Conservation (phyloP, 2,888 invertebrate genomes). For the Cylloceria caligata region DNA sequence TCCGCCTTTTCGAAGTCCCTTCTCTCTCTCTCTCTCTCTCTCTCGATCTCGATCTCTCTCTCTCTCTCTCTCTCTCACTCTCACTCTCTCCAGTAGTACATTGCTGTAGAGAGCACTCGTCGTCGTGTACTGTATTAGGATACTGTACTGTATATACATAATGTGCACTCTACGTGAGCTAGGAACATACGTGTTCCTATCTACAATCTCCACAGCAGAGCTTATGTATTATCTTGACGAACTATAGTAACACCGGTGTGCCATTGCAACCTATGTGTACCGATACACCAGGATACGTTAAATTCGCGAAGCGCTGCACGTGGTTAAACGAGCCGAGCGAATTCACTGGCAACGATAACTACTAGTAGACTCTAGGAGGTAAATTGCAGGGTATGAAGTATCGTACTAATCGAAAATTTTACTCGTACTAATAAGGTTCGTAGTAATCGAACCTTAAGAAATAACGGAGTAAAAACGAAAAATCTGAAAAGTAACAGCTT, state of each 20-base stretch:
- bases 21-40: not conserved
- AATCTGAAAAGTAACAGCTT: too few relatives aligned
- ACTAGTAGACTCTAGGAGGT: not conserved
- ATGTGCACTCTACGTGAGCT: constrained; percentile 22
- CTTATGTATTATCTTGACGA: constrained; percentile 44
- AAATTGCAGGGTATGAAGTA: not conserved
- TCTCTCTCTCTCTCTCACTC: not conserved
- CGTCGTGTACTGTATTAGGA: not conserved
- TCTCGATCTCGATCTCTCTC: not conserved
- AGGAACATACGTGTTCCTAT: constrained; percentile 36
- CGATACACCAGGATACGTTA: not conserved
- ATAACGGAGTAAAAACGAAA: too few relatives aligned
- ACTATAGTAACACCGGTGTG: constrained; percentile 37
- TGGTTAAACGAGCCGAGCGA: constrained; percentile 39
- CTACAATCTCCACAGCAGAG: constrained; percentile 38
- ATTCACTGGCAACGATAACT: constrained; percentile 29
- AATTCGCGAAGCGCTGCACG: constrained; percentile 5
- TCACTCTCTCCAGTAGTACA: not conserved
- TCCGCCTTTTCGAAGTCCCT: constrained; percentile 45
- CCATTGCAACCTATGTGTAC: not conserved
- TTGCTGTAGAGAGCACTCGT: not conserved
- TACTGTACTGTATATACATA: not conserved
- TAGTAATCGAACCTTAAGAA: not conserved
- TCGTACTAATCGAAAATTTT: not conserved
- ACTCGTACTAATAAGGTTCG: too few relatives aligned